These are phyloP conservation scores for Apis mellifera DNA, from an alignment of 1,140 invertebrate species.

Conservation along the genomic window Amel_HAv3.1 CM009944.2:7258001-7258500, in stretches of 20 bases:
- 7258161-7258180: not conserved
- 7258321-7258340: not conserved
- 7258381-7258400: not conserved
- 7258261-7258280: slow-evolving; percentile 7
- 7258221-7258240: not conserved
- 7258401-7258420: slow-evolving; percentile 6
- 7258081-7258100: not conserved
- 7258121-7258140: not conserved
- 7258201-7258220: not conserved
- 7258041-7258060: not conserved
- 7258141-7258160: not conserved
- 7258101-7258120: not conserved
- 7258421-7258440: slow-evolving; percentile 10
- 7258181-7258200: slow-evolving; percentile 10
- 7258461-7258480: slow-evolving; percentile 39
- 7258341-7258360: not conserved
- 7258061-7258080: not conserved
- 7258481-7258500: slow-evolving; percentile 31
- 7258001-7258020: slow-evolving; percentile 22
- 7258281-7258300: slow-evolving; percentile 30
- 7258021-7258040: not conserved
- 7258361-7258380: not conserved
- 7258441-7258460: slow-evolving; percentile 30
- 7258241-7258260: not conserved
- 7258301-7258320: not conserved